Evolutionary conservation across 2,113 vertebrate genomes (phyloP), one percentile per base, ranked within the genome.

Genomic region (Equus quagga): DNA sequence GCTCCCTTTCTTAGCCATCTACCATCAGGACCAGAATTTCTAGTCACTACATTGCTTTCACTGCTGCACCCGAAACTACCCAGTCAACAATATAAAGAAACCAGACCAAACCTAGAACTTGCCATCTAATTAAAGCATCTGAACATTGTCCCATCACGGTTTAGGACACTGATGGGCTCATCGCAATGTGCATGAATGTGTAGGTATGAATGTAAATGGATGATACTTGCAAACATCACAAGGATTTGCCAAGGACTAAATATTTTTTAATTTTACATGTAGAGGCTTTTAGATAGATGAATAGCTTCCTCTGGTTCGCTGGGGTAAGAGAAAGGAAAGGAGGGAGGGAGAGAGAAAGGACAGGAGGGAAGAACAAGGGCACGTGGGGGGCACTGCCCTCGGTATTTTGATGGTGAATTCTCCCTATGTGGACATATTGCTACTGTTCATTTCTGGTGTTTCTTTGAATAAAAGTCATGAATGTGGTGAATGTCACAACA

Each of bases 391-490:
- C n/a, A n/a, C 19, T 51, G 5, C 3, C 17, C 33, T 49, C 11
- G 11, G 31, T 41, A 33, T 83, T 90, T 58, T 54, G 76, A 79
- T 69, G 36, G 2, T 23, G 54, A 93, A 82, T 75, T 87, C 5
- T 84, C 46, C 56, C 31, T 46, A 1, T 9, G 13, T 70, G 46
- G 46, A 73, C 8, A 31, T 33, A 62, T 24, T 19, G 28, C 44
- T 70, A n/a, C 75, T 65, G 13, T 70, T 81, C 17, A 64, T 54
- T 80, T 92, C 83, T 51, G 33, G 15, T 44, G 10, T 95, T 90
- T 93, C 67, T 86, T 79, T 70, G 51, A 96, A 79, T 80, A 49
- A 65, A 86, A 83, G n/a, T 90, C 75, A 80, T 13, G 3, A 86
- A 83, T 46, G 41, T 85, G 60, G 15, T 62, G 62, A 95, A 72